phyloP scores from a whole-genome alignment of 2,888 invertebrate species.

The Osmoderma eremita region DNA sequence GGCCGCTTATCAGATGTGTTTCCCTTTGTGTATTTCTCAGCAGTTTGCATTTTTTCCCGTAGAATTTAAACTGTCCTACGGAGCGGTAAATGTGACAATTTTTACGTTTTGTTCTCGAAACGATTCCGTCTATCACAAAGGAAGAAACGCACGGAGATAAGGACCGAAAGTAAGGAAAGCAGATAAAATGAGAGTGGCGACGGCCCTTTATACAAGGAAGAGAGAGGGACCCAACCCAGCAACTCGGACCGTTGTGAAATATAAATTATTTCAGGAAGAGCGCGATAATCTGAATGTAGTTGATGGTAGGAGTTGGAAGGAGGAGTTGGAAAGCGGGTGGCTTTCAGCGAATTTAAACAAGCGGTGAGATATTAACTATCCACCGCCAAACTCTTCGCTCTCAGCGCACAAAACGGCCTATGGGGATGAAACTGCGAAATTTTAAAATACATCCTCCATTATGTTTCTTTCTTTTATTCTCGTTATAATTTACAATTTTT shows the following conservation, averaged over 20 bases:
- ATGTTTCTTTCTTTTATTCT: slow-evolving; percentile 18
- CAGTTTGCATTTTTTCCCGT: slow-evolving; percentile 29
- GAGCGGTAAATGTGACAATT: slow-evolving; percentile 22
- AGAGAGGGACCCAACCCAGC: neutral
- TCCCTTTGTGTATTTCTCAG: slow-evolving; percentile 18
- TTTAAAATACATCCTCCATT: slow-evolving; percentile 29
- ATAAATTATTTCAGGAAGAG: slow-evolving; percentile 29
- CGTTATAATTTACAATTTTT: slow-evolving; percentile 1
- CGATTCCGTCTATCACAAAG: slow-evolving; percentile 24
- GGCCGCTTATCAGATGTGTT: slow-evolving; percentile 18
- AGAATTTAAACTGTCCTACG: slow-evolving; percentile 6
- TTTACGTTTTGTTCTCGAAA: slow-evolving; percentile 30
- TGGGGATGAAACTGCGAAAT: slow-evolving; percentile 9
- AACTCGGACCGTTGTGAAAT: slow-evolving; percentile 24
- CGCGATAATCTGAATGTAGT: slow-evolving; percentile 30
- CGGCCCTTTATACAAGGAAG: slow-evolving; percentile 12
- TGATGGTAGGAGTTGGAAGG: slow-evolving; percentile 20
- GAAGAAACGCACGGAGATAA: slow-evolving; percentile 7
- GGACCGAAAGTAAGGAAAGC: slow-evolving; percentile 21
- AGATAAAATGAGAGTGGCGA: slow-evolving; percentile 22
- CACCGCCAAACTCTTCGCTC: slow-evolving; percentile 7
- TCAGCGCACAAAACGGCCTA: slow-evolving; percentile 1
- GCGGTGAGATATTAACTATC: slow-evolving; percentile 31
- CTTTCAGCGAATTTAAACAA: slow-evolving; percentile 10
- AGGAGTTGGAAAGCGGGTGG: neutral